Evolutionary conservation across 2,113 vertebrate species (phyloP), one percentile per base, ranked within the genome.

Genomic region (Trinectes maculatus): DNA sequence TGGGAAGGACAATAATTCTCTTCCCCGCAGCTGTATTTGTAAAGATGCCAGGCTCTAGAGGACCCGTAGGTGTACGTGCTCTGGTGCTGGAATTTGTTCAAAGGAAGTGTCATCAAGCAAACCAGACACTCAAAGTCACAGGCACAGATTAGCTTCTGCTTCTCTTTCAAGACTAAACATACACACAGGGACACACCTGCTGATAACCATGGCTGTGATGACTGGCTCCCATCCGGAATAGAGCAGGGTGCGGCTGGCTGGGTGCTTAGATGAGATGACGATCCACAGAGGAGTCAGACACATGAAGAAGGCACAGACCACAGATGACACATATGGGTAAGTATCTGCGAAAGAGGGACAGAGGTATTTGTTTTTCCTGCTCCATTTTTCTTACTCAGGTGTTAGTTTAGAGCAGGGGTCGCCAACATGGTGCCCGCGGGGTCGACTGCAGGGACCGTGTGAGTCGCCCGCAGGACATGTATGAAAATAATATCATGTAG

Each of bases 141-240:
- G 69, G 77, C 37, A 3, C 21, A 47, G 66, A 61, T 44, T 19
- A 44, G 65, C 54, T 47, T 49, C 60, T 55, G 29, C 47, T 58
- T 77, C 57, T 51, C 44, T 74, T 63, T 62, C 47, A 75, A 69
- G 72, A 52, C 40, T 51, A 66, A 51, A 60, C 72, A 59, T 31
- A 39, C 74, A 76, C 43, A 66, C 39, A 65, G 13, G 33, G 42
- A 53, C 79, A 62, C 51, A 87, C 75, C 97, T 99, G 93, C 97
- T 99, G 80, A 98, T 98, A 74, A 97, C 72, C 98, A 99, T 99
- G 65, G 97, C 97, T n/a, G 95, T 99, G 87, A 98, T 96, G 85
- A 99, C 96, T 6, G 98, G 96, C 89, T 98, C 96, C 98, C 97
- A 99, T 65, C 98, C 96, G 0, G 96, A 99, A 86, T 96, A 94